Evolutionary conservation across 2,888 invertebrate genomes (phyloP), one percentile per base, ranked within the genome.

Genomic region (Periphyllus acericola): DNA sequence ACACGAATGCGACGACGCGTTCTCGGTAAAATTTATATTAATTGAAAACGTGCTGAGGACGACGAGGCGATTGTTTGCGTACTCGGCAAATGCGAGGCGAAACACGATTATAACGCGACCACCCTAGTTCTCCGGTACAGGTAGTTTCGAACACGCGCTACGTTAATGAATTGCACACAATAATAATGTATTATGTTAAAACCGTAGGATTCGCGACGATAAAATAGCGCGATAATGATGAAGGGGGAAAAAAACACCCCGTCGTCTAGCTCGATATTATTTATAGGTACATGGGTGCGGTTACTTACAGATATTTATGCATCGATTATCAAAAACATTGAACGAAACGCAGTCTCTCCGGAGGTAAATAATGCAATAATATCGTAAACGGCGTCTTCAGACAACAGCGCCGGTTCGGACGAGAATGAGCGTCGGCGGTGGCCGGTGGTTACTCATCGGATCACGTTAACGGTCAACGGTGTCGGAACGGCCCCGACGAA

Each of bases 21-120:
- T 9, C 5, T 32, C 6, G 52, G 55, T 55, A 52, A 6, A 34
- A 21, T 55, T 55, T 34, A 55, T 52, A 79, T 60, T 36, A 66
- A 80, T 80, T 36, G 80, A 66, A 80, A 80, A 80, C 80, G 80
- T 80, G 80, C 80, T 25, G 80, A 25, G 66, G 55, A 79, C 34
- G 79, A 17, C 60, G n/a, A 11, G 21, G 19, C 80, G 9, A 66
- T 8, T 80, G 80, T 80, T 66, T 80, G 4, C 80, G 25, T 17
- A 60, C 17, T 14, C 17, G 60, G n/a, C 3, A 36, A 80, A 60
- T 34, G 21, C 78, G 32, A 52, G 3, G 17, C 2, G 4, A 68
- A 25, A 17, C 34, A 25, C 34, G 60, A 34, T 29, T 21, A 1
- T 25, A 34, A 21, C 21, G 21, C 46, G 36, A 36, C 36, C 36